Percentiles rank a stretch among this genome's conserved stretches.
phyloP scores from a whole-genome alignment of 2,888 invertebrate genomes.

The Aspidiotus destructor region DNA sequence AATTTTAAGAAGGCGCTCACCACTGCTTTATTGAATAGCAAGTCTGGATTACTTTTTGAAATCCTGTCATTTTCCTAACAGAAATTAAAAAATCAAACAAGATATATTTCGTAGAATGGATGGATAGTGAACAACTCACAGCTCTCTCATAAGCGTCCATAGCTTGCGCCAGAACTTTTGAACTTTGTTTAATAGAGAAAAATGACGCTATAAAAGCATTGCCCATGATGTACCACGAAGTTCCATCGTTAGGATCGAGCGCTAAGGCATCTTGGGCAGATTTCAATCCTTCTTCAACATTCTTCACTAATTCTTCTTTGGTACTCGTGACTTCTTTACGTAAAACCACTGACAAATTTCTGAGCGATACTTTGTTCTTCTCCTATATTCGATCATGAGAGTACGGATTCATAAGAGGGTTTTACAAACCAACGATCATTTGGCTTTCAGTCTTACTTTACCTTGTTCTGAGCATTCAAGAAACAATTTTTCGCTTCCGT shows the following conservation, averaged over 20 bases:
- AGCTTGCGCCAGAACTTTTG: constrained; percentile 58
- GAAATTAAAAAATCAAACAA: constrained; percentile 23
- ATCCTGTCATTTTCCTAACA: constrained; percentile 58
- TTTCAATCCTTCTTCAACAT: constrained; percentile 56
- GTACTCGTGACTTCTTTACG: constrained; percentile 52
- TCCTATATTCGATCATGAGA: constrained; percentile 45
- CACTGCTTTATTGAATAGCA: constrained; percentile 73
- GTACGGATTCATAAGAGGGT: constrained; percentile 13
- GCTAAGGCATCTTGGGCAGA: constrained; percentile 74
- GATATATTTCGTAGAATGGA: constrained; percentile 21
- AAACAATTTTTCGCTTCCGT: constrained; percentile 74
- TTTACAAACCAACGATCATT: not conserved
- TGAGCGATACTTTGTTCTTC: constrained; percentile 62
- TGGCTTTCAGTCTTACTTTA: constrained; percentile 39
- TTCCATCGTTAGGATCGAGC: constrained; percentile 64
- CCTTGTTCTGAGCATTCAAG: constrained; percentile 62
- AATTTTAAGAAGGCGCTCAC: constrained; percentile 49
- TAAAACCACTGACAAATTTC: constrained; percentile 71
- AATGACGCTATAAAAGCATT: constrained; percentile 75
- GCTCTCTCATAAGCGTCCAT: constrained; percentile 75
- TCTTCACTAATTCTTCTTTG: constrained; percentile 35
- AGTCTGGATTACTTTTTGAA: constrained; percentile 63
- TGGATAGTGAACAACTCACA: constrained; percentile 43
- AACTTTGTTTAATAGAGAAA: constrained; percentile 64
- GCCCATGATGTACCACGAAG: constrained; percentile 74